These are phyloP conservation scores for Drosophila pallidifrons DNA, from an alignment of 1,140 invertebrate species.

Conservation along the genomic window DNA sequence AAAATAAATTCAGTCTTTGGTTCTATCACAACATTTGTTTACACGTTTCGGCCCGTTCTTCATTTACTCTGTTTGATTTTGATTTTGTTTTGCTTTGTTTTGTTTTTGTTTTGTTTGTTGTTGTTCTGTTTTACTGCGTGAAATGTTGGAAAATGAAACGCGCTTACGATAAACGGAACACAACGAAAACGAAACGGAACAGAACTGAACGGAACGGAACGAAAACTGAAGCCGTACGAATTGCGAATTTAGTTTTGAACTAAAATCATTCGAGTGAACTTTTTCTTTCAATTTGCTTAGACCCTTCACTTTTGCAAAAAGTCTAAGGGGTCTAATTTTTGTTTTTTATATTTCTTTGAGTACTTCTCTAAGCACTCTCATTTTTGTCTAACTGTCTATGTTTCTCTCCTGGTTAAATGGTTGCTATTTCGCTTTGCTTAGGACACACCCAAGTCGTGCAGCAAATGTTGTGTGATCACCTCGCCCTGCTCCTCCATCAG, in stretches of 20 bases:
- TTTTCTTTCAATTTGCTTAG: slow-evolving; percentile 14
- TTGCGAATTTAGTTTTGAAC: slow-evolving; percentile 78
- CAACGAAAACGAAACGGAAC: slow-evolving; percentile 63
- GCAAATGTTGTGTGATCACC: slow-evolving; percentile 84
- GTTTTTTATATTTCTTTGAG: slow-evolving; percentile 13
- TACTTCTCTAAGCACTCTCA: background rate
- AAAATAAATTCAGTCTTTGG: slow-evolving; percentile 85
- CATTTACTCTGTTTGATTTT: slow-evolving; percentile 11
- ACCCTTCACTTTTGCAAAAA: too few species aligned
- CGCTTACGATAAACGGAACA: slow-evolving; percentile 55
- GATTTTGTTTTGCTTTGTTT: slow-evolving; percentile 29
- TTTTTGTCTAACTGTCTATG: slow-evolving; percentile 45
- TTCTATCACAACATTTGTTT: slow-evolving; percentile 85
- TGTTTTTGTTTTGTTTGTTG: slow-evolving; percentile 29
- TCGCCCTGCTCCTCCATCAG: slow-evolving; percentile 84
- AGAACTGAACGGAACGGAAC: slow-evolving; percentile 62
- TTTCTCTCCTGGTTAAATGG: slow-evolving; percentile 46
- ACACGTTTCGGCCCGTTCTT: slow-evolving; percentile 79
- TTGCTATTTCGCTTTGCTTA: slow-evolving; percentile 47
- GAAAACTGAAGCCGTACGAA: slow-evolving; percentile 75
- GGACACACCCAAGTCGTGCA: slow-evolving; percentile 84
- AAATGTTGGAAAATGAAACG: slow-evolving; percentile 66
- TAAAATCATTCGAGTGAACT: slow-evolving; percentile 65
- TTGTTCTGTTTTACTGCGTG: slow-evolving; percentile 44
- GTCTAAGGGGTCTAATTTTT: slow-evolving; percentile 12